A percentile compares a stretch with the other conserved stretches of the same genome.
Evolutionary conservation across 2,113 vertebrate genomes (phyloP).

Genomic region (Odontesthes bonariensis): DNA sequence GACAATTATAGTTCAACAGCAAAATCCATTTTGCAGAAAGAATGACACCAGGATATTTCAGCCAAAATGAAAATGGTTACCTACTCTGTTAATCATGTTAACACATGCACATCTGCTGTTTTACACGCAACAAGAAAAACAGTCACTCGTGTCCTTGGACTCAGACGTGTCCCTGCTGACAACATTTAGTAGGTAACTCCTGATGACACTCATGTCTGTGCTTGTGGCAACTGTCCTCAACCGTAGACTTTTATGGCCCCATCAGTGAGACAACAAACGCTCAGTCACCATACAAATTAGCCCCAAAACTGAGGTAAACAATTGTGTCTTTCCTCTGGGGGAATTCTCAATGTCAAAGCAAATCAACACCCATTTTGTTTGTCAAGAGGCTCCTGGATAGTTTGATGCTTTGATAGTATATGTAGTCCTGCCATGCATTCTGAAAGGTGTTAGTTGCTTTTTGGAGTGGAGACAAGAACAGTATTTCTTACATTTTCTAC

Average conservation of each 20-base stretch:
- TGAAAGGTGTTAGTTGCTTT: too few relatives aligned
- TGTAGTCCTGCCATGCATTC: too few relatives aligned
- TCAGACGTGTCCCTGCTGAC: slow-evolving; percentile 4
- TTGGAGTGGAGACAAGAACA: too few relatives aligned
- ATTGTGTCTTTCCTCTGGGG: slow-evolving; percentile 1
- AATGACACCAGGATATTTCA: background rate
- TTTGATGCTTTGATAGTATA: too few relatives aligned
- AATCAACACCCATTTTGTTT: slow-evolving; percentile 15
- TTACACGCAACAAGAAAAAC: slow-evolving; percentile 14
- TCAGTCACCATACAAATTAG: slow-evolving; percentile 49
- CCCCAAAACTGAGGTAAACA: slow-evolving; percentile 27
- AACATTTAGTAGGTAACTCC: slow-evolving; percentile 36
- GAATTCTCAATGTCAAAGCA: slow-evolving; percentile 39
- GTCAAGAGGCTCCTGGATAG: background rate
- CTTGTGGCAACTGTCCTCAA: slow-evolving; percentile 2
- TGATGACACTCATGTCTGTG: slow-evolving; percentile 22
- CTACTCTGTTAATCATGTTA: background rate
- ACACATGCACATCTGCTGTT: background rate
- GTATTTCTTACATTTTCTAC: too few relatives aligned
- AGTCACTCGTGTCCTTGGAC: slow-evolving; percentile 13
- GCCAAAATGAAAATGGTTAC: slow-evolving; percentile 15
- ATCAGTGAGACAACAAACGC: slow-evolving; percentile 38
- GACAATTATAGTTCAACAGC: too few relatives aligned
- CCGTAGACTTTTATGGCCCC: slow-evolving; percentile 42
- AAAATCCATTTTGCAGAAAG: too few relatives aligned